phyloP scores from a whole-genome alignment of 2,113 vertebrate genomes.

The Eurystomus gularis region DNA sequence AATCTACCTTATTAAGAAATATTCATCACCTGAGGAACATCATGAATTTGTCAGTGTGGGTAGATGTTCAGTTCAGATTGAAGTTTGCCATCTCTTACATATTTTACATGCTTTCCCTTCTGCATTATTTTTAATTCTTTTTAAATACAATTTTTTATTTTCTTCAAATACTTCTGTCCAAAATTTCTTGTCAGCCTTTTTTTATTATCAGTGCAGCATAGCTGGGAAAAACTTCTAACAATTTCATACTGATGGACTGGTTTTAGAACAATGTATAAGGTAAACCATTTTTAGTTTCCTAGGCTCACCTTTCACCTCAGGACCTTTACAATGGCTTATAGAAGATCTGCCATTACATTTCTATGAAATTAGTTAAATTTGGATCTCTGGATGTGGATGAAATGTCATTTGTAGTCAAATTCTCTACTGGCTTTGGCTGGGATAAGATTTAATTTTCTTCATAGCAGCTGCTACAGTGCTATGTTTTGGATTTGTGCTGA shows the following conservation, averaged over 20 bases:
- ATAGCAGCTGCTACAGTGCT: not conserved
- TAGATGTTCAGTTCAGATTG: not conserved
- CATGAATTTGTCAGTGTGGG: not conserved
- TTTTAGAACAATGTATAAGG: not conserved
- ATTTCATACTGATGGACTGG: not conserved
- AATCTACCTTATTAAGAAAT: not conserved
- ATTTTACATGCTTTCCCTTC: not conserved
- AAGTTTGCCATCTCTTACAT: not conserved
- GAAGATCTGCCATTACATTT: not conserved
- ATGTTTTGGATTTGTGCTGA: not conserved
- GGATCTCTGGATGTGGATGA: not conserved
- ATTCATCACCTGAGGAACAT: not conserved
- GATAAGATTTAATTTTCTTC: not conserved
- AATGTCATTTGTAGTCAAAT: not conserved
- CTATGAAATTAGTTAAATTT: not conserved
- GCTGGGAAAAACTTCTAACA: not conserved
- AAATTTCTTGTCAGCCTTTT: not conserved
- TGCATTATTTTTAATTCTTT: not conserved
- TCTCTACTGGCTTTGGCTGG: not conserved
- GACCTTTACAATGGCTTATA: not conserved
- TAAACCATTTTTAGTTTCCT: not conserved
- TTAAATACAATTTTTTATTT: not conserved
- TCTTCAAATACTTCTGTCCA: not conserved
- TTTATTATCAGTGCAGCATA: not conserved
- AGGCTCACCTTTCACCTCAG: not conserved